Evolutionary conservation across 2,113 vertebrate species (phyloP).

Genomic region (Neofelis nebulosa): DNA sequence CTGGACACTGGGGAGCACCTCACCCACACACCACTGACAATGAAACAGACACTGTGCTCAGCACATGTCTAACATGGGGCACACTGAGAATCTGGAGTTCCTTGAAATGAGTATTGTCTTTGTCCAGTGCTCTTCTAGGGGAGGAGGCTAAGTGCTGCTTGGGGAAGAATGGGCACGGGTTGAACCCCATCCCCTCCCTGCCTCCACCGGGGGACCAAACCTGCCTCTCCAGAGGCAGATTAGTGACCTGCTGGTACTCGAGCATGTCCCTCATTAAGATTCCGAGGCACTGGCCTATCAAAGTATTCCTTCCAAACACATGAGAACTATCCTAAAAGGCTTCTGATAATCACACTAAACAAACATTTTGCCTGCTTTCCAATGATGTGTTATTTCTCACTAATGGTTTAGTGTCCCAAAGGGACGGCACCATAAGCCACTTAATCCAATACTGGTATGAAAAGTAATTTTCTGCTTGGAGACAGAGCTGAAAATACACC

Average conservation of each 20-base stretch:
- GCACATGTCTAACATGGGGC: fast-evolving
- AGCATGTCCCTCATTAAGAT: background rate
- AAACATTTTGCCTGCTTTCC: background rate
- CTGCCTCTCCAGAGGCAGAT: background rate
- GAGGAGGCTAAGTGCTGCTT: background rate
- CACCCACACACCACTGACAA: fast-evolving
- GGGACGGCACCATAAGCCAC: background rate
- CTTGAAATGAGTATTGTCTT: background rate
- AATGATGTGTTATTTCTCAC: fast-evolving
- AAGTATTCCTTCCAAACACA: fast-evolving
- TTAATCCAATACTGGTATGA: too few species aligned
- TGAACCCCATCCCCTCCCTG: fast-evolving
- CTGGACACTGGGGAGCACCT: background rate
- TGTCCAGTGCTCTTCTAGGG: background rate
- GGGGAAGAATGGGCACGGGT: background rate
- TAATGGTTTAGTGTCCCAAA: too few species aligned
- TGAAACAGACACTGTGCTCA: background rate
- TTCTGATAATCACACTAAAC: background rate
- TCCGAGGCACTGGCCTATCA: too few species aligned
- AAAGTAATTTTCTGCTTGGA: background rate
- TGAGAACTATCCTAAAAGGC: background rate
- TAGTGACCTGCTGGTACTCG: background rate
- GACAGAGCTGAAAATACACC: background rate
- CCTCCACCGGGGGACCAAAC: too few species aligned
- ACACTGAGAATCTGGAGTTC: background rate